phyloP scores from a whole-genome alignment of 2,797 vertebrate genomes.

The Galaxias olidus region DNA sequence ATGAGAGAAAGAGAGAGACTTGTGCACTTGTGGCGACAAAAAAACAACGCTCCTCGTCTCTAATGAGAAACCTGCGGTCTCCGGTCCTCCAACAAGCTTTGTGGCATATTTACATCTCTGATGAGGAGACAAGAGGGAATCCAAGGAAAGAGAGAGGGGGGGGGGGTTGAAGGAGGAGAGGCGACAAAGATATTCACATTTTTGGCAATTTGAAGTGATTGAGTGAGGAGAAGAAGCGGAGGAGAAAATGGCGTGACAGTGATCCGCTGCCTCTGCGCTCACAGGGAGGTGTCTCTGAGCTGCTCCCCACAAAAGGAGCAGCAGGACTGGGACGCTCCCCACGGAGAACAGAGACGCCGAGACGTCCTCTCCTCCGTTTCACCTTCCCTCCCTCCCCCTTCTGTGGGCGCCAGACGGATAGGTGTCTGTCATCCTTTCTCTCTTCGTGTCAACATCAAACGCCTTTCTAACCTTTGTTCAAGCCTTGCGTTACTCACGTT shows the following conservation, averaged over 20 bases:
- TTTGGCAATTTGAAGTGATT: no score
- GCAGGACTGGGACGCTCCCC: slow-evolving; percentile 37
- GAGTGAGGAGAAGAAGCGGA: background rate
- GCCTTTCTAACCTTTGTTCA: no score
- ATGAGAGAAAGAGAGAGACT: no score
- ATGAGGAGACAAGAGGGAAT: slow-evolving; percentile 21
- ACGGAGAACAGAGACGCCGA: slow-evolving; percentile 29
- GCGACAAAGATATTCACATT: background rate
- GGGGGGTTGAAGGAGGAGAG: slow-evolving; percentile 4
- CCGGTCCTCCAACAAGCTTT: background rate
- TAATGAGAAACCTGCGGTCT: background rate
- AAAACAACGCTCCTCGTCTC: no score
- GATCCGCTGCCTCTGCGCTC: slow-evolving; percentile 2
- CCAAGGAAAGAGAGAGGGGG: background rate
- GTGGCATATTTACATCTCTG: slow-evolving; percentile 37
- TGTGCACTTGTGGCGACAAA: no score
- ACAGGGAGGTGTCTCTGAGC: slow-evolving; percentile 52
- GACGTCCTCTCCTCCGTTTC: slow-evolving; percentile 14
- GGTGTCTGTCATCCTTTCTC: no score
- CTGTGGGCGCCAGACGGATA: no score
- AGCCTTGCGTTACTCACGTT: no score
- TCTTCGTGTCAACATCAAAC: no score
- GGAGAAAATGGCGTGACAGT: slow-evolving; percentile 5
- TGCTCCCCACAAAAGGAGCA: slow-evolving; percentile 43
- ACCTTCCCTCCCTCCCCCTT: no score